These are phyloP conservation scores for Xiphophorus hellerii DNA, from an alignment of 2,113 vertebrate genomes.

Conservation along the genomic window DNA sequence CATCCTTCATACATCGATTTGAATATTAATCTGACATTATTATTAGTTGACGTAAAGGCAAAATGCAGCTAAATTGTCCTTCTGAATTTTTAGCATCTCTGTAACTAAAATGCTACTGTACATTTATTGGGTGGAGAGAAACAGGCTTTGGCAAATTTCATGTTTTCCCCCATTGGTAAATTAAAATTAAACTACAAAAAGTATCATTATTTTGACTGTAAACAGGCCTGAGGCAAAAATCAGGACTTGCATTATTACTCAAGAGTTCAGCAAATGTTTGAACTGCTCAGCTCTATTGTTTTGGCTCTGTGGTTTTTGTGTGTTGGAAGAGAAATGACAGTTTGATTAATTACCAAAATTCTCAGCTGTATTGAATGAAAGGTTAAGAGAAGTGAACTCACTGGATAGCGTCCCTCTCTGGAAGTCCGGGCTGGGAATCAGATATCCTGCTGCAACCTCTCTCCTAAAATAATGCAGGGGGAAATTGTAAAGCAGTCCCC, in stretches of 20 bases:
- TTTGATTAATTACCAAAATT: slow-evolving; percentile 58
- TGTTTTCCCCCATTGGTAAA: slow-evolving; percentile 4
- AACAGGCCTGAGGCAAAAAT: slow-evolving; percentile 19
- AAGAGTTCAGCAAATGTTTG: slow-evolving; percentile 40
- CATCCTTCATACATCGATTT: not conserved
- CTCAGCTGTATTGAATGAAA: slow-evolving; percentile 35
- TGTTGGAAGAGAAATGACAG: slow-evolving; percentile 47
- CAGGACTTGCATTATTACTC: slow-evolving; percentile 1
- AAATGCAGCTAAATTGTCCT: not conserved
- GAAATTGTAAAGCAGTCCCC: slow-evolving; percentile 44
- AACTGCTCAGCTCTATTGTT: slow-evolving; percentile 15
- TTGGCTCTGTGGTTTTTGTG: slow-evolving; percentile 18
- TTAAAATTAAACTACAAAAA: slow-evolving; percentile 15
- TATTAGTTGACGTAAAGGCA: not conserved
- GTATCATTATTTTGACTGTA: slow-evolving; percentile 22
- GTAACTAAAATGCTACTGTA: not conserved
- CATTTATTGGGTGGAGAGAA: slow-evolving; percentile 6
- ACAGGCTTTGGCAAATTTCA: not conserved
- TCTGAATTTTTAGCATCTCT: not conserved
- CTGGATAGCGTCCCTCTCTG: slow-evolving; percentile 16
- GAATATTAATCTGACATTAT: not conserved
- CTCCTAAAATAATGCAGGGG: slow-evolving; percentile 38
- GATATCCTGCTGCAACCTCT: slow-evolving; percentile 30
- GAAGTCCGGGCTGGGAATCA: slow-evolving; percentile 31
- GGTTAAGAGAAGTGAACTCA: slow-evolving; percentile 29